phyloP scores from a whole-genome alignment of 2,113 vertebrate genomes.

The Scopus umbretta region DNA sequence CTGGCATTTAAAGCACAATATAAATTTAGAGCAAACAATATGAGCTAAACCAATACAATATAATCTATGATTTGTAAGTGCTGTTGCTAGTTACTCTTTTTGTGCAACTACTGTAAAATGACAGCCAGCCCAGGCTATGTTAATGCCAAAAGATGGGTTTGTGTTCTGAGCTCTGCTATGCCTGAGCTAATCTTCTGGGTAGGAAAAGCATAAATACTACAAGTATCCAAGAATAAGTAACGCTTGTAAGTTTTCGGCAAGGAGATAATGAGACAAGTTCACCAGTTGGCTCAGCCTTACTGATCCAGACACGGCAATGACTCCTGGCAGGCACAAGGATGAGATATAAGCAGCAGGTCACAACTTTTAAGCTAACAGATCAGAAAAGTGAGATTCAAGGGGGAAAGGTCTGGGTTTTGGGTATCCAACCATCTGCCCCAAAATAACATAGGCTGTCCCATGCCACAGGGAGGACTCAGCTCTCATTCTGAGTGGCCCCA shows the following conservation, averaged over 20 bases:
- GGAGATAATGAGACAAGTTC: constrained; percentile 59
- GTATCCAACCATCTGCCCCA: not conserved
- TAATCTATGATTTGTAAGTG: constrained; percentile 42
- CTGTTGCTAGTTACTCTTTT: constrained; percentile 55
- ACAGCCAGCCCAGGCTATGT: constrained; percentile 56
- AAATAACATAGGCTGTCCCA: not conserved
- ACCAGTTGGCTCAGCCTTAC: constrained; percentile 47
- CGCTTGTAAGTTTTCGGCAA: constrained; percentile 49
- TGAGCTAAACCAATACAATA: constrained; percentile 38
- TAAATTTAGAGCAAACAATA: constrained; percentile 55
- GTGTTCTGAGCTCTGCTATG: constrained; percentile 55
- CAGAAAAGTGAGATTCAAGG: not conserved
- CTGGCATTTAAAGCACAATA: constrained; percentile 46
- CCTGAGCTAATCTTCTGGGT: constrained; percentile 62
- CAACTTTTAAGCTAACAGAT: not conserved
- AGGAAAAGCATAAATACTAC: constrained; percentile 53
- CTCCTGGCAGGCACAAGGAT: not conserved
- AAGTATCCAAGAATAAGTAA: constrained; percentile 62
- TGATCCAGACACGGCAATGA: not conserved
- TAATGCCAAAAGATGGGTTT: constrained; percentile 64
- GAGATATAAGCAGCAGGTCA: not conserved
- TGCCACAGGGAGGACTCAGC: not conserved
- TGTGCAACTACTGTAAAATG: constrained; percentile 64
- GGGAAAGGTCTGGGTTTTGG: not conserved
- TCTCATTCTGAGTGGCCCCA: not conserved